Base-by-base conservation (phyloP, 2,888 invertebrate genomes). In the Lingula anatina region DNA sequence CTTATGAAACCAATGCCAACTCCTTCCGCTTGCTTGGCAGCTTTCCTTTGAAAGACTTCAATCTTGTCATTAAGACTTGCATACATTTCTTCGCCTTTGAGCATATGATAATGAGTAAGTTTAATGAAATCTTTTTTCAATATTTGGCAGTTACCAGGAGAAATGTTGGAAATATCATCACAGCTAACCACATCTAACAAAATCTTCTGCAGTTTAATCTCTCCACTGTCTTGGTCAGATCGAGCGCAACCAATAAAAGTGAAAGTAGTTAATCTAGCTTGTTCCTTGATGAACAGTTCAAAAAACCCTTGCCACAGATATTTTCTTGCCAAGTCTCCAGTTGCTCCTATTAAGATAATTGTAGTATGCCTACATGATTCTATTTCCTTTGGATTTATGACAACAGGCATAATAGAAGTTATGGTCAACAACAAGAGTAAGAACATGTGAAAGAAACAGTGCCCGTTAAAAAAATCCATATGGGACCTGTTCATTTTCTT, bases 251-350 rank as follows among this genome's bases (percentile, higher is more conserved):
- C 68, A 49, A 62, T 67, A 42, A 74, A 61, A n/a, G 60, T 57
- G 50, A 73, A 66, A n/a, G 60, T 59, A 15, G 52, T 51, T n/a
- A 62, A 60, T 24, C 53, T 54, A 46, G 51, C 55, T 39, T 27
- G 18, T 5, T 38, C 46, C n/a, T 47, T 38, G 5, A 15, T n/a
- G 25, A 52, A 54, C n/a, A 61, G 36, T n/a, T 60, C 47, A 44
- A 56, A 64, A 4, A 73, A 53, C 27, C 67, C 65, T 40, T 61
- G 57, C 75, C 75, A 75, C 3, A 76, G 59, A 49, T 75, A 75
- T 54, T 71, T 73, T 37, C 64, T 55, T 0, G 75, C 72, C 37
- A 76, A 54, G 49, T 74, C 70, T 21, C 76, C 75, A 5, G 67
- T 65, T 4, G 61, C 68, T 21, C 70, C 68, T n/a, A 68, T 37